Evolutionary conservation across 2,797 vertebrate species (phyloP).

Genomic region (Oryzias dopingdopingensis): DNA sequence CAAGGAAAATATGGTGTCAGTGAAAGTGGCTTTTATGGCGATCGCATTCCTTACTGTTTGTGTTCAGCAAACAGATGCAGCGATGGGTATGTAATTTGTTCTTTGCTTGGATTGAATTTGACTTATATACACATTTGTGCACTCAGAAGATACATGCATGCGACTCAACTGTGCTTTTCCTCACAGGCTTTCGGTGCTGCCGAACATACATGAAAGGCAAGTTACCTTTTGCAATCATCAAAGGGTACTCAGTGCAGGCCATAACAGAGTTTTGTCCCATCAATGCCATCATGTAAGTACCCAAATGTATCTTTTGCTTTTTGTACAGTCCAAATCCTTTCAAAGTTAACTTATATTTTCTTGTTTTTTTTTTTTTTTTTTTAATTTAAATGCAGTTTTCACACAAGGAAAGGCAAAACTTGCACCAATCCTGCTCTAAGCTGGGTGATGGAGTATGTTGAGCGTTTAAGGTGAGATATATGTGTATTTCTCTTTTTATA

Average conservation of each 20-base stretch:
- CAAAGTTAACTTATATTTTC: neutral
- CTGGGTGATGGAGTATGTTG: conserved; percentile 65
- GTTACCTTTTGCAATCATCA: conserved; percentile 18
- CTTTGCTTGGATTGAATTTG: neutral
- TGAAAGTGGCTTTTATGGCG: conserved; percentile 26
- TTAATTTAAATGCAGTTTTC: conserved; percentile 54
- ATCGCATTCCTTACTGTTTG: conserved; percentile 46
- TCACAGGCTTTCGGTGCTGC: conserved; percentile 51
- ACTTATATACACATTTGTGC: neutral
- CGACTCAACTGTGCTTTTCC: neutral
- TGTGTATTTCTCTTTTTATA: too few relatives aligned
- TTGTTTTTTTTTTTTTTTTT: neutral
- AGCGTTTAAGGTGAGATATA: conserved; percentile 52
- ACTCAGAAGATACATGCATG: neutral
- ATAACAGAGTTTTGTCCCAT: conserved; percentile 36
- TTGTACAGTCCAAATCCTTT: neutral
- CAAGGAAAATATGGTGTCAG: conserved; percentile 52
- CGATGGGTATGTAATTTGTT: conserved; percentile 44
- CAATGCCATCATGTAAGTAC: conserved; percentile 71
- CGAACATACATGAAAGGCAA: conserved; percentile 18
- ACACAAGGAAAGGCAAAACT: conserved; percentile 40
- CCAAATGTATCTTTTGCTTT: neutral
- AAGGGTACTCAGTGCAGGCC: conserved; percentile 62
- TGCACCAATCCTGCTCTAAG: conserved; percentile 55
- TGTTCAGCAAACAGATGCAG: conserved; percentile 33